Conservation (phyloP, 2,113 vertebrate genomes). For the Genyomyrus donnyi region DNA sequence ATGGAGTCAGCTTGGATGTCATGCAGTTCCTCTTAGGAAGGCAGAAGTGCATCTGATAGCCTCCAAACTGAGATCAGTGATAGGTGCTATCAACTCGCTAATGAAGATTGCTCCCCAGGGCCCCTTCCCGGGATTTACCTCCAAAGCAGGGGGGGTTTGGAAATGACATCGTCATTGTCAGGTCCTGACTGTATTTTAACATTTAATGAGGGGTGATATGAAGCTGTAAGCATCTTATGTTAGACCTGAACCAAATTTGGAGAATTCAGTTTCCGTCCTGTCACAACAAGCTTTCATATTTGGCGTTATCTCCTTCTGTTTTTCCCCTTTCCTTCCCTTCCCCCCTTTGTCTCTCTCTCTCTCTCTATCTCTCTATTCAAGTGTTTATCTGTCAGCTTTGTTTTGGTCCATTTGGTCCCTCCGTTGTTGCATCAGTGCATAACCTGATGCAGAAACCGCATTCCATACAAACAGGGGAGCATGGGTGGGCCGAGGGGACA, state of each 20-base stretch:
- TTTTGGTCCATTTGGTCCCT: neutral
- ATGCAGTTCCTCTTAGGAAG: neutral
- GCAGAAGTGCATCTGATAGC: neutral
- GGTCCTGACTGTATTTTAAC: neutral
- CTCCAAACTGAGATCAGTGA: neutral
- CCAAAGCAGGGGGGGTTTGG: neutral
- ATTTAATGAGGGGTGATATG: constrained; percentile 29
- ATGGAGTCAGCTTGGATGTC: neutral
- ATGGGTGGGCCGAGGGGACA: neutral
- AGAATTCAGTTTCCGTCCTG: constrained; percentile 24
- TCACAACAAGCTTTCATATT: constrained; percentile 13
- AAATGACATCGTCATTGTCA: neutral
- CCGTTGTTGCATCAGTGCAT: neutral
- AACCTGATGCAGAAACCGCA: constrained; percentile 27
- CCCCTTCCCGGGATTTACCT: neutral
- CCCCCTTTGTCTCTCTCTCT: neutral
- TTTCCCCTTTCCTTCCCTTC: neutral
- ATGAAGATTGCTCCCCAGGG: neutral
- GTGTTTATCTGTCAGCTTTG: neutral
- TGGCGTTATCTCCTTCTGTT: constrained; percentile 26
- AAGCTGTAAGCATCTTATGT: constrained; percentile 33
- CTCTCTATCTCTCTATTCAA: neutral
- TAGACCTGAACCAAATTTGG: constrained; percentile 33
- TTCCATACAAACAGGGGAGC: neutral
- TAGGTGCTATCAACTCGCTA: neutral